Evolutionary conservation across 2,797 vertebrate genomes (phyloP).

Genomic region (Sparidentex hasta): DNA sequence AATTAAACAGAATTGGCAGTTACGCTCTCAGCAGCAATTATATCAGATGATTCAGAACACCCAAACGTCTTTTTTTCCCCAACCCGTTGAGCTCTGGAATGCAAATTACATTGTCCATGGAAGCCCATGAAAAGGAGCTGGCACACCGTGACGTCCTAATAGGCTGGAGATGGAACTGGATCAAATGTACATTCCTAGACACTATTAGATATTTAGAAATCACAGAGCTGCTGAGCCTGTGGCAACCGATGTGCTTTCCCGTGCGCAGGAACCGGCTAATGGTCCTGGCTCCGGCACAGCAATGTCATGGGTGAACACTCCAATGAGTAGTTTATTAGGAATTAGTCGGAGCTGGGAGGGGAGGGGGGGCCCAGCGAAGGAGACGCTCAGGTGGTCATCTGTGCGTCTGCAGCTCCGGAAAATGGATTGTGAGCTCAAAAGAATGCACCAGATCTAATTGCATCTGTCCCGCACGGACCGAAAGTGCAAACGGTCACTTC

Average conservation of each 20-base stretch:
- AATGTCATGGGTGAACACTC: slow-evolving; percentile 78
- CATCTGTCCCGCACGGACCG: slow-evolving; percentile 11
- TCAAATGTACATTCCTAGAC: slow-evolving; percentile 80
- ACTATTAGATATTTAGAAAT: slow-evolving; percentile 79
- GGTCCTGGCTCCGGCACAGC: slow-evolving; percentile 63
- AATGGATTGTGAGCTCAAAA: slow-evolving; percentile 34
- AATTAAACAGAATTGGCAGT: slow-evolving; percentile 67
- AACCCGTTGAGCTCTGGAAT: slow-evolving; percentile 76
- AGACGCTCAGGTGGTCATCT: slow-evolving; percentile 68
- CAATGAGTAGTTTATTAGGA: slow-evolving; percentile 72
- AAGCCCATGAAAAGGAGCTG: slow-evolving; percentile 80
- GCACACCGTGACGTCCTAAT: slow-evolving; percentile 79
- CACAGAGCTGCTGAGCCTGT: slow-evolving; percentile 56
- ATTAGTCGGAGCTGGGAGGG: slow-evolving; percentile 49
- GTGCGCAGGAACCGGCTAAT: slow-evolving; percentile 44
- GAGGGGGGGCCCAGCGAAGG: slow-evolving; percentile 47
- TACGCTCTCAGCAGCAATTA: slow-evolving; percentile 75
- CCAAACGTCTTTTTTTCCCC: slow-evolving; percentile 65
- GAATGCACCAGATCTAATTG: slow-evolving; percentile 43
- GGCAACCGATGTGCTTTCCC: slow-evolving; percentile 66
- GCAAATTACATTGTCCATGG: slow-evolving; percentile 81
- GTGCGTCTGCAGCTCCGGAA: slow-evolving; percentile 29
- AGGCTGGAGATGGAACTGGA: slow-evolving; percentile 77
- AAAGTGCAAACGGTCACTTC: slow-evolving; percentile 32
- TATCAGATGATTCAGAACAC: slow-evolving; percentile 75